Evolutionary conservation across 64 coral and sea anemone species (phyloP), one percentile per base, ranked within the genome.

Genomic region (Catalaphyllia jardinei): DNA sequence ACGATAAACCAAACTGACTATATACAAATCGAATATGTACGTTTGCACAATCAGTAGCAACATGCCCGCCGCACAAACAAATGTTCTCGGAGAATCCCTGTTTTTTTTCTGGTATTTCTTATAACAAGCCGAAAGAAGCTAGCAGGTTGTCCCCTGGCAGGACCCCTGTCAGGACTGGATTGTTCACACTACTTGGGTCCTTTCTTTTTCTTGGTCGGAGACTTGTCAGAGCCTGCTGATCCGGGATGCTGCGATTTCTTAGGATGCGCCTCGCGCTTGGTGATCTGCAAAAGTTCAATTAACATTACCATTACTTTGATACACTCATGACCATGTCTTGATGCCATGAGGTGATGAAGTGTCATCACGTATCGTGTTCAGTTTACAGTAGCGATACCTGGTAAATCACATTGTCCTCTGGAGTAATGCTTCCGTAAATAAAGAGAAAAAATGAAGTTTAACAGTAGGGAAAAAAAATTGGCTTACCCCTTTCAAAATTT

Each of bases 401-500:
- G 10, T 57, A 57, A 57, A 57, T 57, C 15, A 12, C 1, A 16
- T 57, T 57, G 15, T 57, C 15, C 54, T 57, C 2, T 15, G 1
- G 15, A 57, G 54, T 13, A 57, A 13, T 16, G 54, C 15, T 12
- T 57, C 1, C 10, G 54, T 55, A 11, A 14, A 1, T 14, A 57
- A 57, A 14, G 10, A 57, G 54, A 46, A 46, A 46, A 5, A 46
- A 46, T 46, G 6, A 46, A 57, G 54, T 57, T 57, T 14, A 0
- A 57, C 54, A 57, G 16, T 24, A 24, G 14, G 29, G 0, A 39
- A 86, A 69, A n/a, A 19, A 35, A 86, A 62, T n/a, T 60, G 4
- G 12, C 90, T 86, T 83, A 98, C 96, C 88, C 97, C 94, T 84
- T 91, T 99, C 88, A 99, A 95, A 64, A 99, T 99, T 73, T 91